Conservation (phyloP, 2,797 vertebrate genomes). For the Darevskia mixta region DNA sequence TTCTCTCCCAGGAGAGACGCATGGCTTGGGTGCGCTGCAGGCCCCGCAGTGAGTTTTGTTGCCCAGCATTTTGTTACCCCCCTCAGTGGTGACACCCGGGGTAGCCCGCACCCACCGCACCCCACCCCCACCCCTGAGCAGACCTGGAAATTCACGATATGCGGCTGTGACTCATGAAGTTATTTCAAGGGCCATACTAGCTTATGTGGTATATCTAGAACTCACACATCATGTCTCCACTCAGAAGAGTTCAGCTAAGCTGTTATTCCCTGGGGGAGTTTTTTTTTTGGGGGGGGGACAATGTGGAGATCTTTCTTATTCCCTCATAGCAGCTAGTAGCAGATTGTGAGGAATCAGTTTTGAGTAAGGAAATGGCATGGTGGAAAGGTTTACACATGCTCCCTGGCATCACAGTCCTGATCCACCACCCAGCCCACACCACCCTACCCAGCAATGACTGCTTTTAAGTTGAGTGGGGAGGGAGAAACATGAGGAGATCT, state of each 20-base stretch:
- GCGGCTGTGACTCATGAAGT: too few species aligned
- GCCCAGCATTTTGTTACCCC: too few species aligned
- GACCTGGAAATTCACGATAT: background rate
- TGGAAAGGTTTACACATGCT: background rate
- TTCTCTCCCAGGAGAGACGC: too few species aligned
- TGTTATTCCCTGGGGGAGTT: background rate
- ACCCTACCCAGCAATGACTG: background rate
- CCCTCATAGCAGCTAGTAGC: background rate
- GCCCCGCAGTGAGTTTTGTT: too few species aligned
- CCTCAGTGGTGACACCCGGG: too few species aligned
- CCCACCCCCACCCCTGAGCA: too few species aligned
- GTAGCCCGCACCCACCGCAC: too few species aligned
- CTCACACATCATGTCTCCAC: background rate
- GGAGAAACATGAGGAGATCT: background rate
- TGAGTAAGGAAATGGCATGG: background rate
- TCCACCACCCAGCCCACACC: background rate
- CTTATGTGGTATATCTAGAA: background rate
- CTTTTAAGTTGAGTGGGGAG: rapidly evolving
- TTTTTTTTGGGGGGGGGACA: too few species aligned
- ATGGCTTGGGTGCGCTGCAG: too few species aligned
- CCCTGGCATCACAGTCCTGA: background rate
- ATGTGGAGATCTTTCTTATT: background rate
- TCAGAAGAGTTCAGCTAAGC: background rate
- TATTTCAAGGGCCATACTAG: too few species aligned
- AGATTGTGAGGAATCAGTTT: background rate